Base-by-base conservation (phyloP, 2,113 vertebrate genomes). In the Taxidea taxus region DNA sequence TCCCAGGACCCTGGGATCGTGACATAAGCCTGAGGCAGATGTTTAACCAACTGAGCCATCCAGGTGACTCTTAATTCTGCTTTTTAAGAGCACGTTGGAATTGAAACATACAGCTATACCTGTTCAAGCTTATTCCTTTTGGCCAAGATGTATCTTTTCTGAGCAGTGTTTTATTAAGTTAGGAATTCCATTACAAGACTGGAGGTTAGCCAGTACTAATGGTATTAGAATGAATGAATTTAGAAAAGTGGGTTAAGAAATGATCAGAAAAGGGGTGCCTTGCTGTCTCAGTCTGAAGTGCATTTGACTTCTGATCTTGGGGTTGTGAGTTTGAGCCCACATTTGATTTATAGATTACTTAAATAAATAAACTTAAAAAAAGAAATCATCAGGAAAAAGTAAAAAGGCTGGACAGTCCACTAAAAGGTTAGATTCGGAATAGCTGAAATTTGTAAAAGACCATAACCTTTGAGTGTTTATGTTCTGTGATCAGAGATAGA, bases 231-330 rank as follows among this genome's bases (percentile, higher is more conserved):
- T 90, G 83, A 88, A 58, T 96, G 80, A 96, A 83, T 58, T 92
- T 92, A 80, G n/a, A 90, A 97, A 98, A 93, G 11, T 95, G 49
- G 39, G 34, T 87, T 88, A 97, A 94, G 91, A 96, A 96, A 85
- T 85, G 29, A 84, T 93, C 47, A 94, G 47, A 81, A 93, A 21
- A 93, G 64, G 64, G 64, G 7, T n/a, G 34, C 15, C 64, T 68
- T 18, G 3, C 34, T 68, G 60, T 29, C 60, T 64, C 60, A 16
- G 62, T 66, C 62, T 34, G 13, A 66, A 66, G 62, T 20, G 34
- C 66, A 37, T 68, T 16, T 68, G 34, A 68, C 66, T 68, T 37
- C 37, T 68, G 66, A 68, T 68, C 34, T 68, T 68, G 34, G 7
- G 34, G 8, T 68, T 68, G 8, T 68, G 66, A 37, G 18, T 68